Conservation (phyloP, 2,888 invertebrate species). For the Tillus elongatus region DNA sequence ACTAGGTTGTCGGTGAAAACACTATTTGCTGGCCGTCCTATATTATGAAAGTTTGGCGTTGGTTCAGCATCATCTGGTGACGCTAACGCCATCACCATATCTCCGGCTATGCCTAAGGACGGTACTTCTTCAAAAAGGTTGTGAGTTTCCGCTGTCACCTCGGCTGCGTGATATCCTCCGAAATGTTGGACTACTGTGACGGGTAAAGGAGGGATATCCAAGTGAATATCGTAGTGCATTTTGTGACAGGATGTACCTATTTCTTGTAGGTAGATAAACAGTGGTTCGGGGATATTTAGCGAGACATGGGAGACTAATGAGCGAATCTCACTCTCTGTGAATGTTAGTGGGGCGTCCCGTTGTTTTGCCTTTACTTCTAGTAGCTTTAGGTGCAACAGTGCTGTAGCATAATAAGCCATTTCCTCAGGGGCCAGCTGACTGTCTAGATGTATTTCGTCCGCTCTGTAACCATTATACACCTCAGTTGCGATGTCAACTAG, state of each 20-base stretch:
- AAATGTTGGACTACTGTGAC: constrained; percentile 22
- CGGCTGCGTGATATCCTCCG: constrained; percentile 28
- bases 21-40: constrained; percentile 21
- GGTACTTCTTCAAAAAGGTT: constrained; percentile 31
- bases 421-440: constrained; percentile 22
- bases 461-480: constrained; percentile 11
- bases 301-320: no score
- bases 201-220: constrained; percentile 25
- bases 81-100: constrained; percentile 32
- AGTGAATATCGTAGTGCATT: constrained; percentile 30
- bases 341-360: constrained; percentile 20
- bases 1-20: constrained; percentile 22
- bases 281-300: constrained; percentile 28
- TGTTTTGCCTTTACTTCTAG: constrained; percentile 24
- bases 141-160: constrained; percentile 24
- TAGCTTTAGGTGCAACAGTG: constrained; percentile 20
- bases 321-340: constrained; percentile 22
- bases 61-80: constrained; percentile 24
- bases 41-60: constrained; percentile 26
- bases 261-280: constrained; percentile 21
- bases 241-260: constrained; percentile 26
- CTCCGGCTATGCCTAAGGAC: constrained; percentile 29
- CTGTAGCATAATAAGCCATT: constrained; percentile 25
- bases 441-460: constrained; percentile 25
- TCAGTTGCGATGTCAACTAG: constrained; percentile 11